These are phyloP conservation scores for Charina bottae DNA, from an alignment of 2,113 vertebrate species.

Conservation along the genomic window DNA sequence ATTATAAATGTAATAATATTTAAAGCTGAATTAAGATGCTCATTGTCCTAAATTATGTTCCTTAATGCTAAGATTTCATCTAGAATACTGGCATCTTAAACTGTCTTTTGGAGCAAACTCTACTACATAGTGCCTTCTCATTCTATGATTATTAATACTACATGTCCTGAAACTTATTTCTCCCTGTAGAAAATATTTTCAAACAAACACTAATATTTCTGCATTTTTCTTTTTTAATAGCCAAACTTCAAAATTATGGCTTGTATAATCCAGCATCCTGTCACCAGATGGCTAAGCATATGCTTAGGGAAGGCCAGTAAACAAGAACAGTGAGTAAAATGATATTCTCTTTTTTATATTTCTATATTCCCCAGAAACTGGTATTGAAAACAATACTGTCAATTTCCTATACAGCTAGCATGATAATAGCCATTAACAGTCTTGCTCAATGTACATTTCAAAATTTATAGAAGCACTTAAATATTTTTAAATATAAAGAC, in stretches of 20 bases:
- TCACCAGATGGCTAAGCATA: background rate
- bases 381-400: background rate
- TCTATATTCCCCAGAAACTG: background rate
- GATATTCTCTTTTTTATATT: background rate
- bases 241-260: background rate
- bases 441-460: background rate
- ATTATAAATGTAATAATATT: background rate
- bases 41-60: constrained; percentile 13
- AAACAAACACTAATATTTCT: background rate
- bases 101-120: constrained; percentile 9
- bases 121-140: constrained; percentile 12
- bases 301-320: background rate
- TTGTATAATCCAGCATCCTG: background rate
- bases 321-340: background rate
- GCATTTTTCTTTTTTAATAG: background rate
- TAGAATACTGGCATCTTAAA: constrained; percentile 28
- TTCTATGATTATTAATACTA: background rate
- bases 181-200: constrained; percentile 28
- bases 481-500: too few relatives aligned
- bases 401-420: background rate
- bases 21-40: background rate
- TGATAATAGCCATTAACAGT: background rate
- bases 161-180: background rate
- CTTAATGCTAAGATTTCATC: background rate
- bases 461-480: too few relatives aligned